Percentiles rank a stretch among this genome's conserved stretches.
These are phyloP conservation scores for Lutjanus campechanus DNA, from an alignment of 2,797 vertebrate species.

Conservation along the genomic window DNA sequence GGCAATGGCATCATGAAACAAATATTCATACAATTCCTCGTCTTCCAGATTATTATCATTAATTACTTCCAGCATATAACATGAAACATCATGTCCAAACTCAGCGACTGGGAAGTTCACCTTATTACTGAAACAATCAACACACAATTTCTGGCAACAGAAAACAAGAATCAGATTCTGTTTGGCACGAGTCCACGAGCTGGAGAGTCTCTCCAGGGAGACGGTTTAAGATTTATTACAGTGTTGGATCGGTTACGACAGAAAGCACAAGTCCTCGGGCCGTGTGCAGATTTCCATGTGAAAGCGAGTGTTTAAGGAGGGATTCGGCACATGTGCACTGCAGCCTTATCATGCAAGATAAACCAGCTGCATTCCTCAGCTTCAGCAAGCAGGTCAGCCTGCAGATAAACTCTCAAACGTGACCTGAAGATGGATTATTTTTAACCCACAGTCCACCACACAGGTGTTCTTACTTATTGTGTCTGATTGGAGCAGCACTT, in stretches of 20 bases:
- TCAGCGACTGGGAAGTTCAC: neutral
- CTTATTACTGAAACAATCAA: constrained; percentile 10
- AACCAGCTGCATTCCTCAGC: constrained; percentile 51
- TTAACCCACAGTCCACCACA: neutral
- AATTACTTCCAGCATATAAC: neutral
- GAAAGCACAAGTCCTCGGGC: constrained; percentile 24
- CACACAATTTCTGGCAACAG: constrained; percentile 27
- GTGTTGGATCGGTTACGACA: neutral
- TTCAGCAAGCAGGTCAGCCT: constrained; percentile 18
- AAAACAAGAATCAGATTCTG: constrained; percentile 13
- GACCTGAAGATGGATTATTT: constrained; percentile 10
- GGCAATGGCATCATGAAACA: neutral
- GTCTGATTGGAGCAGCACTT: neutral
- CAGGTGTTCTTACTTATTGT: constrained; percentile 14
- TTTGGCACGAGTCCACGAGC: constrained; percentile 38
- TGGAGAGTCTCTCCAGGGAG: constrained; percentile 32
- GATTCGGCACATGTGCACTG: constrained; percentile 39
- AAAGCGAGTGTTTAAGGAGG: constrained; percentile 16
- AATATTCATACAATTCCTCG: neutral
- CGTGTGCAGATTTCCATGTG: constrained; percentile 36
- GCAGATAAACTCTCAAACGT: constrained; percentile 22
- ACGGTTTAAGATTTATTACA: constrained; percentile 33
- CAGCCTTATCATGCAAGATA: constrained; percentile 49
- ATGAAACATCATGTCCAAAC: neutral
- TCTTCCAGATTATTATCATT: neutral